Percentiles rank a stretch among this genome's conserved stretches.
These are phyloP conservation scores for Nansenia antarctica DNA, from an alignment of 2,113 vertebrate genomes.

Conservation along the genomic window DNA sequence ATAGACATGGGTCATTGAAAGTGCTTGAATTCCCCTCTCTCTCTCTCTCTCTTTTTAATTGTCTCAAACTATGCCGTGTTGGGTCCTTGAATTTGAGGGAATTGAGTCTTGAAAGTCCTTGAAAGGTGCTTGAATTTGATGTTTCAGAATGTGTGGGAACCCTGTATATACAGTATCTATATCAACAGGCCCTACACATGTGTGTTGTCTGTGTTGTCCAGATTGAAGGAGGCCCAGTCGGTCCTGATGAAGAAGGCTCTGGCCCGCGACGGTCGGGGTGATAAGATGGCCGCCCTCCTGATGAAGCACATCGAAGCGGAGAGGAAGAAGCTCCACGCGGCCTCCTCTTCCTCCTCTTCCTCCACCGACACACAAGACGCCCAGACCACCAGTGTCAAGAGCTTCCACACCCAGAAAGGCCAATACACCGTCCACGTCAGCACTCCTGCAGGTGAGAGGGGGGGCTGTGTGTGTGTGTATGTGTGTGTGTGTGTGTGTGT, in stretches of 20 bases:
- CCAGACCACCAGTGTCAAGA: slow-evolving; percentile 36
- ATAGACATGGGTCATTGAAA: no score
- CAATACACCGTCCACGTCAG: slow-evolving; percentile 48
- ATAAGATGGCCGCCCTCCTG: slow-evolving; percentile 70
- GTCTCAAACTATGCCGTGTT: no score
- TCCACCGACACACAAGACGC: background rate
- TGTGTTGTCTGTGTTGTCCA: slow-evolving; percentile 30
- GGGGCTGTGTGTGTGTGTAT: no score
- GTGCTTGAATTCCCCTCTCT: no score
- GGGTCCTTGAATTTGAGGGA: no score
- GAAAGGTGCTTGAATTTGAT: no score
- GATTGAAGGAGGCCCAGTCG: slow-evolving; percentile 73
- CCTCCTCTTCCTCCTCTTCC: background rate
- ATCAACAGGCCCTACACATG: background rate
- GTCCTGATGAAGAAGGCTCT: slow-evolving; percentile 69
- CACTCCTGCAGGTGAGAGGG: background rate
- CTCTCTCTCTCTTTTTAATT: no score
- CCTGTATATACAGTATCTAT: background rate
- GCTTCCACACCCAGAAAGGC: slow-evolving; percentile 59
- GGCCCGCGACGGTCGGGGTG: slow-evolving; percentile 56
- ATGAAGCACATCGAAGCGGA: slow-evolving; percentile 72
- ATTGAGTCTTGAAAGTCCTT: no score
- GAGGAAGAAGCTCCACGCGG: slow-evolving; percentile 46
- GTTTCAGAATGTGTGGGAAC: no score
- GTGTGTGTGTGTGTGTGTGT: no score